A percentile compares a stretch with the other conserved stretches of the same genome.
Conservation (phyloP, 2,888 invertebrate species). For the Drosophila diplacantha region DNA sequence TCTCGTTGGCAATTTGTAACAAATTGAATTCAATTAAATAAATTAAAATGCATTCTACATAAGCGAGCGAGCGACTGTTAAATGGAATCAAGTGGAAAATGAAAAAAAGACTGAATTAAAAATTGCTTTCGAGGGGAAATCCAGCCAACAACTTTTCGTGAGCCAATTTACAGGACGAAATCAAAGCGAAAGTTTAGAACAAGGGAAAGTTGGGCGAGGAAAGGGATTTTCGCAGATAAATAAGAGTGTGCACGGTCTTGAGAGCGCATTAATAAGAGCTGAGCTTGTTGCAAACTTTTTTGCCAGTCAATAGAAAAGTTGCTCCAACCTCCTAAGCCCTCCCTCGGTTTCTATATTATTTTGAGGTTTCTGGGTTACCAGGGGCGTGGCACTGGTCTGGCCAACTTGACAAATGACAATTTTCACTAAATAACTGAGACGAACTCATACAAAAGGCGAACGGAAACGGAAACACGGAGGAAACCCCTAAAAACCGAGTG, state of each 20-base stretch:
- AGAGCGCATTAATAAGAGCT: conserved; percentile 58
- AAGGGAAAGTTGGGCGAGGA: conserved; percentile 41
- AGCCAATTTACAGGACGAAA: conserved; percentile 49
- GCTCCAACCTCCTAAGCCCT: conserved; percentile 14
- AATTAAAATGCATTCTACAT: conserved; percentile 67
- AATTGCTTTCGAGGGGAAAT: conserved; percentile 25
- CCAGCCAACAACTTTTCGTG: conserved; percentile 36
- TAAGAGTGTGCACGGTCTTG: conserved; percentile 42
- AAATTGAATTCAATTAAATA: conserved; percentile 69
- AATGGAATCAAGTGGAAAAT: conserved; percentile 45
- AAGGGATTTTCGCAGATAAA: conserved; percentile 34
- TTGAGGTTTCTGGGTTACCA: conserved; percentile 33
- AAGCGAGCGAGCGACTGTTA: conserved; percentile 45
- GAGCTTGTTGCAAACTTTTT: conserved; percentile 57
- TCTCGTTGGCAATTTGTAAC: conserved; percentile 48
- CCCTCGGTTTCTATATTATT: conserved; percentile 9
- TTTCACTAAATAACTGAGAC: conserved; percentile 34
- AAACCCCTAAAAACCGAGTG: conserved; percentile 19
- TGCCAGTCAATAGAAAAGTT: conserved; percentile 61
- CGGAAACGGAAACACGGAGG: conserved; percentile 8
- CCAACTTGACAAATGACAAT: conserved; percentile 55
- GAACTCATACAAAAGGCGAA: conserved; percentile 23
- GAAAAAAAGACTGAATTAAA: conserved; percentile 20
- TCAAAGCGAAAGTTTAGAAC: conserved; percentile 65
- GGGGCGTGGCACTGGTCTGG: conserved; percentile 16